phyloP scores from a whole-genome alignment of 2,797 vertebrate species.

The Sarcoramphus papa region DNA sequence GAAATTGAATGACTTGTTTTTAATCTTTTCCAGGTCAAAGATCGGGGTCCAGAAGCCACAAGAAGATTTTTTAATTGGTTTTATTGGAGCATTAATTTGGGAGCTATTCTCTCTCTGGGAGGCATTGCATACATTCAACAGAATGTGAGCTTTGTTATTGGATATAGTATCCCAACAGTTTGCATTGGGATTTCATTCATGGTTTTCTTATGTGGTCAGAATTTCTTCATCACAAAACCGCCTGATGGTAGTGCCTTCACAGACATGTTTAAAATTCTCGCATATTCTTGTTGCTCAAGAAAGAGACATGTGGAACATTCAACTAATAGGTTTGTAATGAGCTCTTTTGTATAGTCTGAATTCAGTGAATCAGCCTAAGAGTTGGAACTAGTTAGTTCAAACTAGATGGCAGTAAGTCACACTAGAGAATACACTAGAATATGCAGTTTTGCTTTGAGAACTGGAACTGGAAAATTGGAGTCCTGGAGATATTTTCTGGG shows the following conservation, averaged over 20 bases:
- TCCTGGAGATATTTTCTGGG: not conserved
- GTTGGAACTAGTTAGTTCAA: not conserved
- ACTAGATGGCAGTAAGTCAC: not conserved
- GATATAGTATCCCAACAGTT: conserved; percentile 87
- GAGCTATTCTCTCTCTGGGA: conserved; percentile 91
- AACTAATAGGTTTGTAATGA: conserved; percentile 76
- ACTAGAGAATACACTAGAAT: not conserved
- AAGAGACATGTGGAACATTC: conserved; percentile 58
- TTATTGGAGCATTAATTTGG: conserved; percentile 98
- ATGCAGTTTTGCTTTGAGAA: not conserved
- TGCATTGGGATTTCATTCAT: conserved; percentile 91
- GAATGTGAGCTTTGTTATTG: conserved; percentile 83
- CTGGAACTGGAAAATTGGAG: not conserved
- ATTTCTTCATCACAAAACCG: conserved; percentile 90
- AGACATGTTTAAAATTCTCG: conserved; percentile 87
- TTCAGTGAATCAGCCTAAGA: not conserved
- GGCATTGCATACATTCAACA: conserved; percentile 94
- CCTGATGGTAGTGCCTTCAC: conserved; percentile 96
- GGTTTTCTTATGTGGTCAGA: conserved; percentile 86
- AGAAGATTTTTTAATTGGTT: conserved; percentile 99
- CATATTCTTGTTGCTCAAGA: conserved; percentile 80
- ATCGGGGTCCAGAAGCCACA: conserved; percentile 91
- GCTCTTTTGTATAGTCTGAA: not conserved
- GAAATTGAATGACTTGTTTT: not conserved
- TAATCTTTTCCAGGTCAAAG: conserved; percentile 82